These are phyloP conservation scores for Tetramorium alpestre DNA, from an alignment of 1,140 invertebrate genomes.

Conservation along the genomic window DNA sequence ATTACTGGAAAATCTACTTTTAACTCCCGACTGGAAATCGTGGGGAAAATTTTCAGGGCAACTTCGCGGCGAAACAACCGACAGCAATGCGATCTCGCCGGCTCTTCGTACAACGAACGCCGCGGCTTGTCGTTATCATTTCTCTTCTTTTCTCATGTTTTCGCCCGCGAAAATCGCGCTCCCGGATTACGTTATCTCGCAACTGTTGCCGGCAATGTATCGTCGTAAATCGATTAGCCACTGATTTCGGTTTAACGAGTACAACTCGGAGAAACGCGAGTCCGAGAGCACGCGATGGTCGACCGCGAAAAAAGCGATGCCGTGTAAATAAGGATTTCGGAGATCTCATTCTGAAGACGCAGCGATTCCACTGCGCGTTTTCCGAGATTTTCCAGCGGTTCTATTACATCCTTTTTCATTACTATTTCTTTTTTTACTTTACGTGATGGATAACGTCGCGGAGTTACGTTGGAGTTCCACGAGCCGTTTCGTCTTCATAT, in stretches of 20 bases:
- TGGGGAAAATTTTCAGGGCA: conserved; percentile 5
- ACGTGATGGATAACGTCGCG: conserved; percentile 44
- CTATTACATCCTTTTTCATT: not conserved
- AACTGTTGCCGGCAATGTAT: conserved; percentile 15
- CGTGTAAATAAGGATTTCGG: conserved; percentile 8
- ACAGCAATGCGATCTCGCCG: conserved; percentile 24
- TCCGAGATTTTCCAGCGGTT: not conserved
- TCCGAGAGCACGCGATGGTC: not conserved
- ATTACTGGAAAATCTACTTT: conserved; percentile 56
- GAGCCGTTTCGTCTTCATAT: conserved; percentile 53
- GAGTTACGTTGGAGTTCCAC: conserved; percentile 31
- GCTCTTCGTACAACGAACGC: conserved; percentile 8
- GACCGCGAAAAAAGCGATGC: not conserved
- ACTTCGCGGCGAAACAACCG: conserved; percentile 28
- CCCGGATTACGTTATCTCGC: conserved; percentile 38
- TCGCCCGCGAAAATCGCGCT: not conserved
- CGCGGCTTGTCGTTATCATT: conserved; percentile 57
- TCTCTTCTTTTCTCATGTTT: conserved; percentile 15
- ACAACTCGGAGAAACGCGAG: conserved; percentile 6
- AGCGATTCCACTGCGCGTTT: not conserved
- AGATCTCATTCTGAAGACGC: not conserved
- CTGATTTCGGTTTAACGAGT: conserved; percentile 68
- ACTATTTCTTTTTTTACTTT: not conserved
- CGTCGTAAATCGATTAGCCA: conserved; percentile 68
- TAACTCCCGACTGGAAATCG: conserved; percentile 9